Conservation (phyloP, 2,888 invertebrate species). For the Drosophila nigritarsus region DNA sequence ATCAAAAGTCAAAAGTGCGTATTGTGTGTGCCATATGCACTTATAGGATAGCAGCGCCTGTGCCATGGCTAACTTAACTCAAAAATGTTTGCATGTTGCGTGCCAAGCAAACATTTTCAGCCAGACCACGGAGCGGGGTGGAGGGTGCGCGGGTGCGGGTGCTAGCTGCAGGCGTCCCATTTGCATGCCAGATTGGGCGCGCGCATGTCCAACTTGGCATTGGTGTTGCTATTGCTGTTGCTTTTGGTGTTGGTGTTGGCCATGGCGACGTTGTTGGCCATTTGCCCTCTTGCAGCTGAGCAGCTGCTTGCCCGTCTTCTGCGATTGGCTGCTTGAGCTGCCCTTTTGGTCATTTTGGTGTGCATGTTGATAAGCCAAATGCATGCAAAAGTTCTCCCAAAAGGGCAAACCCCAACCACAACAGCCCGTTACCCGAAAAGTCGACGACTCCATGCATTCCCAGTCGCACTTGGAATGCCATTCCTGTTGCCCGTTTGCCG, state of each 20-base stretch:
- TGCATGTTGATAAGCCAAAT: slow-evolving; percentile 78
- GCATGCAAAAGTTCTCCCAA: slow-evolving; percentile 63
- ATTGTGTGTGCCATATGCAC: slow-evolving; percentile 61
- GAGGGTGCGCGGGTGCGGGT: neutral
- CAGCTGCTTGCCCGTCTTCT: slow-evolving; percentile 51
- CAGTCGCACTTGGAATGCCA: slow-evolving; percentile 34
- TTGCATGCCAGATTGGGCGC: slow-evolving; percentile 80
- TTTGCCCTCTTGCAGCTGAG: slow-evolving; percentile 58
- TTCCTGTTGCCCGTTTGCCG: slow-evolving; percentile 29
- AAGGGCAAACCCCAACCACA: slow-evolving; percentile 25
- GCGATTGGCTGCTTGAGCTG: slow-evolving; percentile 71
- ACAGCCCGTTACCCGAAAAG: slow-evolving; percentile 27
- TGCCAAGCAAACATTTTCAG: slow-evolving; percentile 83
- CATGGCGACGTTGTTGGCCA: slow-evolving; percentile 58
- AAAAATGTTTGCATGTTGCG: slow-evolving; percentile 84
- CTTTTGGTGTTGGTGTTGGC: slow-evolving; percentile 32
- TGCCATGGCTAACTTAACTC: slow-evolving; percentile 62
- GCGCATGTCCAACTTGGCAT: slow-evolving; percentile 73
- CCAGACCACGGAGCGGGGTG: neutral
- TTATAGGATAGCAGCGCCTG: slow-evolving; percentile 41
- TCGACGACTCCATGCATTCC: slow-evolving; percentile 26
- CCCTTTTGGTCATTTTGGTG: slow-evolving; percentile 67
- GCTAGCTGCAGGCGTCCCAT: slow-evolving; percentile 53
- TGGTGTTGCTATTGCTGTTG: slow-evolving; percentile 32
- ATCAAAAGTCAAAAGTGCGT: slow-evolving; percentile 79